A percentile compares a stretch with the other conserved stretches of the same genome.
Conservation (phyloP, 2,888 invertebrate genomes). For the Leptinotarsa peninsularis region DNA sequence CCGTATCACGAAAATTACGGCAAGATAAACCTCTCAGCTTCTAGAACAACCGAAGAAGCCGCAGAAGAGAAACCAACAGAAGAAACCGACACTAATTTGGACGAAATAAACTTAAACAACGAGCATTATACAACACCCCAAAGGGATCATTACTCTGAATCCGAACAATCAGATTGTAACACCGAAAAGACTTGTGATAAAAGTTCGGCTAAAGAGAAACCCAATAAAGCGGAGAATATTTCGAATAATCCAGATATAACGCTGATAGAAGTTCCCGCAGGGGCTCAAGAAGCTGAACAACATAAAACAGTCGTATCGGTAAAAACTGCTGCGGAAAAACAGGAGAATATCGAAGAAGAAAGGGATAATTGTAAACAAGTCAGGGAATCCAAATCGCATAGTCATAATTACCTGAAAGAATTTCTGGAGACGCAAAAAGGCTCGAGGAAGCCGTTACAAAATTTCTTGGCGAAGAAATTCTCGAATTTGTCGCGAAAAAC, state of each 20-base stretch:
- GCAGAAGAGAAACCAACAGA: constrained; percentile 34
- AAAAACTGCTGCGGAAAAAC: constrained; percentile 47
- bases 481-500: constrained; percentile 58
- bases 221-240: constrained; percentile 8
- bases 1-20: constrained; percentile 52
- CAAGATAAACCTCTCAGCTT: constrained; percentile 40
- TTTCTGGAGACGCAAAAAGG: constrained; percentile 64
- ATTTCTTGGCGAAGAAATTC: constrained; percentile 63
- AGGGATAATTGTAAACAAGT: constrained; percentile 45
- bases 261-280: constrained; percentile 52
- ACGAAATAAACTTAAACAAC: constrained; percentile 51
- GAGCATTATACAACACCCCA: constrained; percentile 24
- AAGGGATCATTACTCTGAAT: constrained; percentile 37
- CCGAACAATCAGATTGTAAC: constrained; percentile 29
- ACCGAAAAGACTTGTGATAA: constrained; percentile 14
- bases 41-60: constrained; percentile 3
- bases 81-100: constrained; percentile 59
- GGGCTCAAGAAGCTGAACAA: constrained; percentile 51
- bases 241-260: constrained; percentile 44
- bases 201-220: constrained; percentile 26
- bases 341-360: constrained; percentile 30
- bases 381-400: constrained; percentile 61
- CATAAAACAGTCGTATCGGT: constrained; percentile 62
- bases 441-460: constrained; percentile 64
- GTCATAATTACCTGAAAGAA: constrained; percentile 64